Base-by-base conservation (phyloP, 2,113 vertebrate species). In the Rhineura floridana region DNA sequence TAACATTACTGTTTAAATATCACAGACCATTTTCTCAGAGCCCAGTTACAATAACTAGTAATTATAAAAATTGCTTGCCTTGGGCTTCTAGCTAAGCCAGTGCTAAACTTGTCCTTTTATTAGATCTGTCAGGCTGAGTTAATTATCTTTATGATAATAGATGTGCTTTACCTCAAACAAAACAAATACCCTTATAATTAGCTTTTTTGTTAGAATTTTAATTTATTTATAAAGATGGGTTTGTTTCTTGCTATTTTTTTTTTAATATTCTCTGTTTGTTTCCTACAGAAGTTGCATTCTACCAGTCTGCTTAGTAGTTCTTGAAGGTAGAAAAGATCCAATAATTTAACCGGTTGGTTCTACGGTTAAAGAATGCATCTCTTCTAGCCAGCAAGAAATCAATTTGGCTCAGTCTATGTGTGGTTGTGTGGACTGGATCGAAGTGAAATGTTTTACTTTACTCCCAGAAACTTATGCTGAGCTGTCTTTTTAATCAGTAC, bases 71-170 rank as follows among this genome's bases (percentile, higher is more conserved):
- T 97, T 97, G 97, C 97, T 97, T 97, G 97, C 97, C 97, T 97
- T 97, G 89, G 95, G 97, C 97, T 97, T 97, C 96, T 85, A 94
- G 95, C 96, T 97, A 97, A 97, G 96, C 97, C 97, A 96, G 91
- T 96, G 96, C 96, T 96, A 97, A 97, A 97, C 97, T 97, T 97
- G 93, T 97, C 96, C 96, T 95, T 97, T 97, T 97, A 97, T 97
- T 97, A 97, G 96, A 97, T 97, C 97, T 97, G 97, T 97, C 97
- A 97, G 97, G 97, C 96, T 97, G 96, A 97, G 97, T 97, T 97
- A 97, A 97, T 97, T 97, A 97, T 97, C 97, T 97, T 97, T 97
- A 97, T 97, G 97, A 97, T 97, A 97, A 97, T 97, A 97, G 96
- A 97, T 97, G 97, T 97, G 96, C 95, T 96, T 97, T 97, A 97